Percentiles rank a stretch among this genome's conserved stretches.
phyloP scores from a whole-genome alignment of 37 sponge, comb jelly and placozoan genomes.

The Theonella swinhoei region DNA sequence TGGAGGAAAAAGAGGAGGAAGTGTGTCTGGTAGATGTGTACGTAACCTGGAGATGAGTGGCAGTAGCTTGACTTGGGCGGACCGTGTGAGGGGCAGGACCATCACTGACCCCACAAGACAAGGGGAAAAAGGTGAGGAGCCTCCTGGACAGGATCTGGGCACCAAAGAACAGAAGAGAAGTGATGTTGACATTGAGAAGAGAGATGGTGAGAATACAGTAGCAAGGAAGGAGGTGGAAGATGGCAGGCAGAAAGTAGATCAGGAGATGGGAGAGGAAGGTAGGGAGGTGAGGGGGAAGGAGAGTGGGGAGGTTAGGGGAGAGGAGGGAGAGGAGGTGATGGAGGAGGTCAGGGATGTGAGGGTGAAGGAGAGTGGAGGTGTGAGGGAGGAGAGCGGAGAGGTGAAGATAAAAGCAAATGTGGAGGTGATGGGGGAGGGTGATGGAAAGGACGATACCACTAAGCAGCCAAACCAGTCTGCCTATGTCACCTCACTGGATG shows the following conservation, averaged over 20 bases:
- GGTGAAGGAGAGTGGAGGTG: not conserved
- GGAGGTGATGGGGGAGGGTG: not conserved
- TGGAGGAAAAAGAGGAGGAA: not conserved
- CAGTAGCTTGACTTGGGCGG: slow-evolving; percentile 72
- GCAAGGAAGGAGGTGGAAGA: not conserved
- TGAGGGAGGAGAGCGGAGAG: not conserved
- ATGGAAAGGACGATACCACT: too few species aligned
- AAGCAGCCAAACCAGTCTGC: too few species aligned
- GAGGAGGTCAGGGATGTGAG: not conserved
- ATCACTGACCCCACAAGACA: too few species aligned
- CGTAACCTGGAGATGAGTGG: not conserved
- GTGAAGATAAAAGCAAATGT: not conserved
- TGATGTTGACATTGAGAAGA: too few species aligned
- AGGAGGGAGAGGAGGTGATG: slow-evolving; percentile 1
- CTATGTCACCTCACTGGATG: too few species aligned
- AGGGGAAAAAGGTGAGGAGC: too few species aligned
- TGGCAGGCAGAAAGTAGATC: not conserved
- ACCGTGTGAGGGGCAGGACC: slow-evolving; percentile 51
- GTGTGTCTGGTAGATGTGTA: not conserved
- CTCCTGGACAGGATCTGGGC: too few species aligned
- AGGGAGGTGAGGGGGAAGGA: not conserved
- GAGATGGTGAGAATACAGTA: too few species aligned
- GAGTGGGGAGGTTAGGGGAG: not conserved
- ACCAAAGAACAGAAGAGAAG: too few species aligned
- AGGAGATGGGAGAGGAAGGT: not conserved